Base-by-base conservation (phyloP, 2,113 vertebrate species). In the Orientallactaga bullata region DNA sequence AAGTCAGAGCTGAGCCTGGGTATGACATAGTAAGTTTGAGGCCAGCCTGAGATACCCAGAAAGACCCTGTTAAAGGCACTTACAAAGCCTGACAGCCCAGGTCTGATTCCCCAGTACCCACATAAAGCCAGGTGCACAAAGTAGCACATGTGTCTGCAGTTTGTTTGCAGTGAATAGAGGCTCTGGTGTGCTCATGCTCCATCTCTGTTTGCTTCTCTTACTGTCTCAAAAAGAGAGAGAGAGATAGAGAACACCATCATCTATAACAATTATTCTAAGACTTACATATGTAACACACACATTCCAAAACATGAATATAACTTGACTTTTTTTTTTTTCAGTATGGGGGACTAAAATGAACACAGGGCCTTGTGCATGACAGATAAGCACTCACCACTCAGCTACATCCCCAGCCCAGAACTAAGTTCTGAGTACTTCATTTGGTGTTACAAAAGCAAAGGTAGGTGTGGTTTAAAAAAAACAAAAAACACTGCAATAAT, bases 211-310 rank as follows among this genome's bases (percentile, higher is more conserved):
- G n/a, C n/a, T n/a, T n/a, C n/a, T n/a, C n/a, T n/a, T n/a, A n/a
- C n/a, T n/a, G n/a, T n/a, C n/a, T n/a, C n/a, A n/a, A n/a, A n/a
- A n/a, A n/a, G n/a, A n/a, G n/a, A n/a, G n/a, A n/a, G n/a, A n/a
- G n/a, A n/a, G n/a, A n/a, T n/a, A 73, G 89, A 37, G 28, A 73
- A 88, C 2, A 60, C 37, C 21, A 63, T 15, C 77, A 28, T 69
- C 51, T 72, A 61, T 21, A 60, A n/a, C 65, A 83, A 7, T 58
- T 37, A 81, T 80, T 82, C 73, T 80, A 89, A 89, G n/a, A 90
- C 18, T 74, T 76, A 76, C 3, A 11, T 39, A 63, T 35, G 13
- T 74, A 92, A 88, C 7, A 47, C 30, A 39, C 9, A 81, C 12
- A 87, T 93, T 89, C 35, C 5, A 89, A 73, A 94, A 82, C 24